These are phyloP conservation scores for Zophobas morio DNA, from an alignment of 1,140 invertebrate genomes.

Conservation along the genomic window DNA sequence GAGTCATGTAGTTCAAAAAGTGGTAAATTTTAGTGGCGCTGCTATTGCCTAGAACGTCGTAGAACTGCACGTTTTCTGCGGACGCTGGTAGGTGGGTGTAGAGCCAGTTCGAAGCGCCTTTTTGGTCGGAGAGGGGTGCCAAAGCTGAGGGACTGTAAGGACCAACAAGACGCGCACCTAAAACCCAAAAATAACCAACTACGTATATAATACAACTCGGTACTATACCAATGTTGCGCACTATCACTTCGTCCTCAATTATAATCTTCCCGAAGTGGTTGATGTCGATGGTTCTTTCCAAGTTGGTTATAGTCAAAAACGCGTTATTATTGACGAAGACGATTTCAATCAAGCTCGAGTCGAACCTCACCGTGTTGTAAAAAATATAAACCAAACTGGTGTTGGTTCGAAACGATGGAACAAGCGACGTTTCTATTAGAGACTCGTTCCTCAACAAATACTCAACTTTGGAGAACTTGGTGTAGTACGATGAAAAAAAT, in stretches of 20 bases:
- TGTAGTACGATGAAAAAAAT: constrained; percentile 50
- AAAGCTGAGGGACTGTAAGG: not conserved
- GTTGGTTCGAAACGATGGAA: not conserved
- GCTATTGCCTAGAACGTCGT: constrained; percentile 98
- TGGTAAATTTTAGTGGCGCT: constrained; percentile 93
- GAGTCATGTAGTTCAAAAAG: constrained; percentile 91
- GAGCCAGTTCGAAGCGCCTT: constrained; percentile 33
- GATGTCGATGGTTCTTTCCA: constrained; percentile 42
- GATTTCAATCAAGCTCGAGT: not conserved
- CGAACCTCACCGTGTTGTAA: too few species aligned
- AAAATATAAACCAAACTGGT: not conserved
- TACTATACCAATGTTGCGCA: constrained; percentile 50
- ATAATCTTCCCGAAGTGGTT: constrained; percentile 50
- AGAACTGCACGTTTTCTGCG: constrained; percentile 90
- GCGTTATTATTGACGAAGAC: constrained; percentile 16
- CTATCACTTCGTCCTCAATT: constrained; percentile 44
- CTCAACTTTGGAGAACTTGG: not conserved
- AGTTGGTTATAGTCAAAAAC: not conserved
- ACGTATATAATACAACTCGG: not conserved
- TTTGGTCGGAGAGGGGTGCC: not conserved
- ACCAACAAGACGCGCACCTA: not conserved
- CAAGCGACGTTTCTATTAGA: not conserved
- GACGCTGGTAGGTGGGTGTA: constrained; percentile 88
- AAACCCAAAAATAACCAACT: not conserved
- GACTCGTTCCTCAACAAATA: constrained; percentile 12